Evolutionary conservation across 2,113 vertebrate genomes (phyloP).

Genomic region (Ariopsis seemanni): DNA sequence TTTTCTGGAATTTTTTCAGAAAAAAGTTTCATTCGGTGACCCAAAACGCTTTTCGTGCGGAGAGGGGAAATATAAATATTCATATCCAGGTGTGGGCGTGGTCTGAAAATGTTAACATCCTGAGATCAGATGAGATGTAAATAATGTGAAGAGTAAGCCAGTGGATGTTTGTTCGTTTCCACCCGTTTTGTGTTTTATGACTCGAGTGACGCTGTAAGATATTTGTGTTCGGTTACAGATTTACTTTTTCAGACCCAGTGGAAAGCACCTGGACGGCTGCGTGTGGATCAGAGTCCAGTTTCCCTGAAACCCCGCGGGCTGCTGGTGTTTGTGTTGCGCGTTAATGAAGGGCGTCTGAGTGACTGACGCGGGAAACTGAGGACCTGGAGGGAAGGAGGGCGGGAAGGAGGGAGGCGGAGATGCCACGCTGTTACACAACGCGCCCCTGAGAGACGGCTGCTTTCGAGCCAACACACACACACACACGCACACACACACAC

Average conservation of each 20-base stretch:
- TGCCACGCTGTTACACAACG: constrained; percentile 18
- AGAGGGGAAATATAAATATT: not conserved
- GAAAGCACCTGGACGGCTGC: not conserved
- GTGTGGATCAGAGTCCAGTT: not conserved
- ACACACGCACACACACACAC: not conserved
- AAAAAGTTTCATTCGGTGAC: no score
- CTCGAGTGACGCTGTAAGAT: not conserved
- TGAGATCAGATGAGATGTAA: not conserved
- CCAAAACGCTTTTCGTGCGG: no score
- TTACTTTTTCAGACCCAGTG: not conserved
- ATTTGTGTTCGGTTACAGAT: not conserved
- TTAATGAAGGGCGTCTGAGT: not conserved
- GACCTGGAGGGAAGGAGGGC: constrained; percentile 24
- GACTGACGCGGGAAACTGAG: constrained; percentile 10
- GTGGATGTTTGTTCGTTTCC: no score
- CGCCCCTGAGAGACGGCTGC: not conserved
- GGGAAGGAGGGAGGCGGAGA: not conserved
- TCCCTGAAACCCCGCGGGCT: not conserved
- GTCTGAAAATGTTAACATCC: not conserved
- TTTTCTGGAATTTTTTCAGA: not conserved
- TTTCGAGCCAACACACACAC: not conserved
- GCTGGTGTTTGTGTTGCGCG: not conserved
- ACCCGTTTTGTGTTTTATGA: not conserved
- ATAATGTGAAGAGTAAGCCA: not conserved
- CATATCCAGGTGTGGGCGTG: not conserved